A percentile compares a stretch with the other conserved stretches of the same genome.
Conservation (phyloP, 2,888 invertebrate species). For the Teinopalpus imperialis region DNA sequence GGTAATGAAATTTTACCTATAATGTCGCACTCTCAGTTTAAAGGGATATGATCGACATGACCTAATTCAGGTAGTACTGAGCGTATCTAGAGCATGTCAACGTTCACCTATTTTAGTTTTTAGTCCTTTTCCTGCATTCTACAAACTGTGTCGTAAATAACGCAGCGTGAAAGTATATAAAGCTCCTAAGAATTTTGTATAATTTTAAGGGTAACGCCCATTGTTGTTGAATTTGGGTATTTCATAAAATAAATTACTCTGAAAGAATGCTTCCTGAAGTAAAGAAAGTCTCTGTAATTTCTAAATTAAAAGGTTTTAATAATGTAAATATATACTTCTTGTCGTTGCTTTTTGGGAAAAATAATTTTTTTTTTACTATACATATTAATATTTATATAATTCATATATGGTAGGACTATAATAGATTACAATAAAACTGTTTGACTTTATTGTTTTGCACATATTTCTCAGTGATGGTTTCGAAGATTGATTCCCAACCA, state of each 20-base stretch:
- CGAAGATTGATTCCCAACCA: no score
- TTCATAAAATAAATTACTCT: background rate
- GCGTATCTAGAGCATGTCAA: slow-evolving; percentile 37
- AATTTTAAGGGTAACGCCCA: background rate
- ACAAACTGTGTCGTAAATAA: slow-evolving; percentile 18
- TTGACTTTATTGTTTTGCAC: no score
- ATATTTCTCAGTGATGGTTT: no score
- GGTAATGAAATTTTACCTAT: slow-evolving; percentile 49
- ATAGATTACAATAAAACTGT: no score
- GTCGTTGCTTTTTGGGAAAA: no score
- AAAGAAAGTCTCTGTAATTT: background rate
- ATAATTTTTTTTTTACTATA: no score
- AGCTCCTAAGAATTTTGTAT: background rate
- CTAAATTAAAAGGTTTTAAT: background rate
- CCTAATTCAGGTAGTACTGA: slow-evolving; percentile 46
- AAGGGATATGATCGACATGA: slow-evolving; percentile 53
- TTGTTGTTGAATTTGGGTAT: background rate
- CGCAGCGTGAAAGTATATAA: background rate
- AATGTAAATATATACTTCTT: no score
- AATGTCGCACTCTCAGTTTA: slow-evolving; percentile 37
- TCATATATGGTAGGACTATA: no score
- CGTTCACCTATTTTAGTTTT: slow-evolving; percentile 25
- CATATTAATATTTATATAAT: no score
- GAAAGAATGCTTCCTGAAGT: slow-evolving; percentile 1
- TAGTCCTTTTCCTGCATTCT: slow-evolving; percentile 21